Conservation (phyloP, 2,888 invertebrate species). For the Tinea semifulvella region DNA sequence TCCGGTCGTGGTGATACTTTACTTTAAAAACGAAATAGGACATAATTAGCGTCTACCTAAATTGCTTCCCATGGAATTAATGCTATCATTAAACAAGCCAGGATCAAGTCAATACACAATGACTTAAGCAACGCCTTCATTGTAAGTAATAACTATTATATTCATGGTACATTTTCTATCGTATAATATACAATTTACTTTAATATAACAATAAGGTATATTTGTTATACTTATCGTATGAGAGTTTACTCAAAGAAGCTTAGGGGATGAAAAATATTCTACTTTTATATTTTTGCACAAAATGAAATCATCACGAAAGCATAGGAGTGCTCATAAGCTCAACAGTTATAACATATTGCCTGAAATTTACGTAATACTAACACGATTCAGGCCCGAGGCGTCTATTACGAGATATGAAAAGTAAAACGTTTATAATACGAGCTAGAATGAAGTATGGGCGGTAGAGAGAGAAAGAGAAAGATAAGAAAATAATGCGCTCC, state of each 20-base stretch:
- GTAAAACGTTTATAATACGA: slow-evolving; percentile 60
- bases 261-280: slow-evolving; percentile 36
- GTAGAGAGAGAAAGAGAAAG: slow-evolving; percentile 63
- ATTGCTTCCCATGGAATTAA: too few species aligned
- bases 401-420: slow-evolving; percentile 56
- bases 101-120: too few species aligned
- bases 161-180: too few species aligned
- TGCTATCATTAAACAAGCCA: too few species aligned
- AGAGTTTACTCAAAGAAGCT: neutral
- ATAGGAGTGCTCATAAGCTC: slow-evolving; percentile 25
- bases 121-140: too few species aligned
- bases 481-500: slow-evolving; percentile 65
- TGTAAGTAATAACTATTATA: too few species aligned
- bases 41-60: too few species aligned
- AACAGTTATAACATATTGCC: slow-evolving; percentile 45
- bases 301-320: slow-evolving; percentile 28
- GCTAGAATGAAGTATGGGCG: slow-evolving; percentile 57
- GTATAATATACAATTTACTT: neutral
- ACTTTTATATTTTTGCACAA: slow-evolving; percentile 35
- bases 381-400: slow-evolving; percentile 42
- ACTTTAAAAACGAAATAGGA: too few species aligned
- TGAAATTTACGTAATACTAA: slow-evolving; percentile 52
- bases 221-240: neutral
- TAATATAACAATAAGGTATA: neutral
- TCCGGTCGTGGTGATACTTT: too few species aligned